phyloP scores from a whole-genome alignment of 2,113 vertebrate genomes.

The Oxygymnocypris stewartii region DNA sequence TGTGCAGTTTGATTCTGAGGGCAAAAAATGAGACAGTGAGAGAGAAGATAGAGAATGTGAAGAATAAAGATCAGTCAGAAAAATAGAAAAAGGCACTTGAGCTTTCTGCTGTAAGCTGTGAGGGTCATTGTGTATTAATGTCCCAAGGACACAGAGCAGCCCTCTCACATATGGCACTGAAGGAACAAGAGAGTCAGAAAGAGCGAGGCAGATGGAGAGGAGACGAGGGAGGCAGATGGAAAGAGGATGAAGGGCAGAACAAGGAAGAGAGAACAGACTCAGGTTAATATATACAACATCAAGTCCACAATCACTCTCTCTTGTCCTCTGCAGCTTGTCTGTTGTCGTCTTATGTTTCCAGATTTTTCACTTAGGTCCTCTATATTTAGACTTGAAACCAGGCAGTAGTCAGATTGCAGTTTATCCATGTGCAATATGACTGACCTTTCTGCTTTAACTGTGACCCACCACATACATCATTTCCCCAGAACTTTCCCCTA shows the following conservation, averaged over 20 bases:
- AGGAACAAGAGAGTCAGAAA: slow-evolving; percentile 6
- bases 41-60: slow-evolving; percentile 58
- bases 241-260: slow-evolving; percentile 10
- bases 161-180: slow-evolving; percentile 32
- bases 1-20: slow-evolving; percentile 86
- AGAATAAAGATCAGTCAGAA: slow-evolving; percentile 42
- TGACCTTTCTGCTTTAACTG: slow-evolving; percentile 40
- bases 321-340: slow-evolving; percentile 55
- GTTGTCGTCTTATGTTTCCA: slow-evolving; percentile 32
- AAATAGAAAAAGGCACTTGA: slow-evolving; percentile 46
- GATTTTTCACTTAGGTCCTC: slow-evolving; percentile 53
- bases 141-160: background rate
- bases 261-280: slow-evolving; percentile 13
- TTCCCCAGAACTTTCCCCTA: background rate
- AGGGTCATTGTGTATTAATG: slow-evolving; percentile 45
- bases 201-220: slow-evolving; percentile 49
- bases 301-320: slow-evolving; percentile 23
- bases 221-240: slow-evolving; percentile 22
- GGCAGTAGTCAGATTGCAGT: slow-evolving; percentile 73
- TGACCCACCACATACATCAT: background rate
- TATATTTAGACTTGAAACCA: slow-evolving; percentile 75
- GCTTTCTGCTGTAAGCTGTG: slow-evolving; percentile 29
- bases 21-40: slow-evolving; percentile 60
- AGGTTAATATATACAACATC: background rate
- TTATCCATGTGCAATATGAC: slow-evolving; percentile 67